Evolutionary conservation across 2,113 vertebrate genomes (phyloP).

Genomic region (Peromyscus californicus): DNA sequence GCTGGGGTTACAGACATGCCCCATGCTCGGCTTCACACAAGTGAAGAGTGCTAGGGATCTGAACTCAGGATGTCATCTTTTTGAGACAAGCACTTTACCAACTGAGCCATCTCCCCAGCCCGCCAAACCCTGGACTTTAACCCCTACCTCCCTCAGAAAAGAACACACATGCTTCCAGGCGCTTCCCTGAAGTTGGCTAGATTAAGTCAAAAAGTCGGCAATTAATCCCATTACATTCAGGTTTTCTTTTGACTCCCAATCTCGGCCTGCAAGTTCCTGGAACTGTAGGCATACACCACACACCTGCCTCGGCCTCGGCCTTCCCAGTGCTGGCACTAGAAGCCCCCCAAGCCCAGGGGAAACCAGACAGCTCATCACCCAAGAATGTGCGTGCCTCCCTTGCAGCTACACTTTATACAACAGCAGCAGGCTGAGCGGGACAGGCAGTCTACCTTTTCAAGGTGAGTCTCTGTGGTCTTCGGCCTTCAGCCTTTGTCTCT

Average conservation of each 20-base stretch:
- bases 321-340: neutral
- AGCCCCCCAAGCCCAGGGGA: neutral
- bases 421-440: neutral
- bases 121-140: neutral
- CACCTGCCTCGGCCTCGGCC: neutral
- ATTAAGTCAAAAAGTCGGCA: neutral
- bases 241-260: neutral
- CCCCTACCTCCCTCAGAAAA: neutral
- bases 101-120: neutral
- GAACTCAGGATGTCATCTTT: neutral
- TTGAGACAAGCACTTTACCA: neutral
- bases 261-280: neutral
- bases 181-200: neutral
- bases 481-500: neutral
- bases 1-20: neutral
- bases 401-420: neutral
- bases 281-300: neutral
- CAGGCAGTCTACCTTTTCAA: neutral
- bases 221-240: neutral
- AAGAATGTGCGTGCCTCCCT: fast-evolving
- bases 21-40: neutral
- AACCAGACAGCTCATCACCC: neutral
- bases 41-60: neutral
- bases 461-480: neutral
- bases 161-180: neutral